phyloP scores from a whole-genome alignment of 2,113 vertebrate species.

The Synodontis membranacea region DNA sequence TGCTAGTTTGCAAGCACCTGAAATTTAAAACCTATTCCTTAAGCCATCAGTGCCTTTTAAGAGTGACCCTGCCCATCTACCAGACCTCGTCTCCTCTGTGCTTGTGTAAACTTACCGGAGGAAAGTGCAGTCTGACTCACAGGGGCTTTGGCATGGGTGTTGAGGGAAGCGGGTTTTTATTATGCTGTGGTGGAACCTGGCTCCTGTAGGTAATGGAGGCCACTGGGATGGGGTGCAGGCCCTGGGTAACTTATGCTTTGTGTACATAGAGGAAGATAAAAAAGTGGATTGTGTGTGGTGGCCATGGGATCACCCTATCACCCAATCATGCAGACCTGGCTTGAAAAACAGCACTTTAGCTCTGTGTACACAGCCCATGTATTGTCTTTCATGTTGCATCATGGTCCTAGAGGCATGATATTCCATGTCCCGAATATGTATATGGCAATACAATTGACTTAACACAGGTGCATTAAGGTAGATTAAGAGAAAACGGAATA shows the following conservation, averaged over 20 bases:
- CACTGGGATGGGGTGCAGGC: conserved; percentile 44
- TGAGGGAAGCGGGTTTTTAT: conserved; percentile 74
- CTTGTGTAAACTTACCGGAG: conserved; percentile 32
- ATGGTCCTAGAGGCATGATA: background rate
- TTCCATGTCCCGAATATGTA: background rate
- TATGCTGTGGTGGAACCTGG: conserved; percentile 74
- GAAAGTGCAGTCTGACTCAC: conserved; percentile 35
- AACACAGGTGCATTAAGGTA: background rate
- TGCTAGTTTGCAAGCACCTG: conserved; percentile 18
- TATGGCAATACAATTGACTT: background rate
- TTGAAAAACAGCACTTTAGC: background rate
- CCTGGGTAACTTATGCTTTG: conserved; percentile 88
- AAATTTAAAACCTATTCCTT: background rate
- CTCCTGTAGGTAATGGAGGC: conserved; percentile 75
- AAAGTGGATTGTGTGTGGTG: conserved; percentile 82
- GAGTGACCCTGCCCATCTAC: conserved; percentile 18
- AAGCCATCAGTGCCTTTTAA: conserved; percentile 21
- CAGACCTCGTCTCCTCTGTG: conserved; percentile 25
- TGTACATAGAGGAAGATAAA: conserved; percentile 86
- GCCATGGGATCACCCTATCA: conserved; percentile 75
- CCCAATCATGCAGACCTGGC: conserved; percentile 61
- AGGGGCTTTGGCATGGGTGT: conserved; percentile 65
- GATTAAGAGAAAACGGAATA: background rate
- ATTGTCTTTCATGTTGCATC: background rate
- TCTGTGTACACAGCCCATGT: background rate